Percentiles rank a stretch among this genome's conserved stretches.
Evolutionary conservation across 2,797 vertebrate species (phyloP).

Genomic region (Pteropus rufus): DNA sequence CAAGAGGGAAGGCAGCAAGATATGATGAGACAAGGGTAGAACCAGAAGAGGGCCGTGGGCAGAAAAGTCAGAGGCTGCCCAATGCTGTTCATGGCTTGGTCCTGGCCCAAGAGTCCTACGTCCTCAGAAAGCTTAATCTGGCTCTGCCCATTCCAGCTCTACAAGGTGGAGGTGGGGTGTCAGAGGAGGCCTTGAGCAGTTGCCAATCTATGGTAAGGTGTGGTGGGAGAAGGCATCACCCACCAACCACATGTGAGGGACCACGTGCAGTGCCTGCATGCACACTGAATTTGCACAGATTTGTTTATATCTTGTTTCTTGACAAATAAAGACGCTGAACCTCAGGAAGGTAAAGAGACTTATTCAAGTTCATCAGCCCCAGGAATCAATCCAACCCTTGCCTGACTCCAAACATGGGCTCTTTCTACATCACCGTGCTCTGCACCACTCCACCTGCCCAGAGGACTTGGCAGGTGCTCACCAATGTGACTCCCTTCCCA

Average conservation of each 20-base stretch:
- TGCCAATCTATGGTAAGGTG: neutral
- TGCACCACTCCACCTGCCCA: neutral
- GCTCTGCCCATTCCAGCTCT: neutral
- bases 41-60: neutral
- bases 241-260: neutral
- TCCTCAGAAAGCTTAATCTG: neutral
- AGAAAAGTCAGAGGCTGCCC: neutral
- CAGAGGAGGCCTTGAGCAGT: neutral
- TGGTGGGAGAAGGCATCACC: too few species aligned
- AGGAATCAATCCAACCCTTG: neutral
- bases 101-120: neutral
- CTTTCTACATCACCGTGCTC: neutral
- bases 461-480: neutral
- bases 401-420: neutral
- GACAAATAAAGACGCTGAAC: neutral
- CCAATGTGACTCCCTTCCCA: neutral
- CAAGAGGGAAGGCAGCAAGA: neutral
- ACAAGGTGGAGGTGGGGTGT: neutral
- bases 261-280: neutral
- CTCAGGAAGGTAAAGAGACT: neutral
- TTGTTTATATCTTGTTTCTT: neutral
- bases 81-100: neutral
- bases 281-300: neutral
- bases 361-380: neutral
- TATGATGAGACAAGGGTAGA: neutral